Base-by-base conservation (phyloP, 1,140 invertebrate genomes). In the Neodiprion pinetum region DNA sequence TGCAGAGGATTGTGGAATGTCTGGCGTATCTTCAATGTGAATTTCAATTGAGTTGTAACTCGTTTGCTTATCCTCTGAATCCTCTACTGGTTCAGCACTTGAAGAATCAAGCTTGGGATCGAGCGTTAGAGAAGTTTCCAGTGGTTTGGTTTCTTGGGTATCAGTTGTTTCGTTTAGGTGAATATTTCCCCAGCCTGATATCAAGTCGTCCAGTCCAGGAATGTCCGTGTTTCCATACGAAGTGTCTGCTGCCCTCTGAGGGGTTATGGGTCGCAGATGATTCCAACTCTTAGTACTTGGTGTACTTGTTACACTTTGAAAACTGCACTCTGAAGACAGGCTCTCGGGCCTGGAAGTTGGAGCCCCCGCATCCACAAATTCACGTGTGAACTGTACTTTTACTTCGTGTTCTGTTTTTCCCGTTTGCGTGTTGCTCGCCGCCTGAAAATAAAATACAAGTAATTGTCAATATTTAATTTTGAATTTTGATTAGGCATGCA, bases 241-340 rank as follows among this genome's bases (percentile, higher is more conserved):
- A 9, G 9, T 73, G 28, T 79, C 74, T 48, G 47, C 8, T 14
- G 4, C 7, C 71, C 23, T 23, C 12, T 40, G 72, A 70, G 79
- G 79, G 48, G 50, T 79, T 1, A 72, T 74, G 1, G 74, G 49
- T 12, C n/a, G 9, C 1, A 77, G 79, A 21, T 84, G 66, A 81
- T 82, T 40, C 81, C 81, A 83, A 71, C 79, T 83, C 28, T 86
- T 86, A 9, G 77, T 81, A 53, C 83, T 86, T n/a, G 80, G 74
- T 7, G 76, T 85, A 21, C 80, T 82, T 11, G 72, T 76, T 48
- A 85, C 70, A 71, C 85, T 87, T 28, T 83, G 83, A 69, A 83
- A 83, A 48, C 83, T 86, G 72, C 85, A 84, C 9, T 82, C 81
- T 11, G 84, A 84, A 0, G 85, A 87, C 4, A 86, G 71, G 66